Evolutionary conservation across 2,113 vertebrate genomes (phyloP).

Genomic region (Tragelaphus scriptus): DNA sequence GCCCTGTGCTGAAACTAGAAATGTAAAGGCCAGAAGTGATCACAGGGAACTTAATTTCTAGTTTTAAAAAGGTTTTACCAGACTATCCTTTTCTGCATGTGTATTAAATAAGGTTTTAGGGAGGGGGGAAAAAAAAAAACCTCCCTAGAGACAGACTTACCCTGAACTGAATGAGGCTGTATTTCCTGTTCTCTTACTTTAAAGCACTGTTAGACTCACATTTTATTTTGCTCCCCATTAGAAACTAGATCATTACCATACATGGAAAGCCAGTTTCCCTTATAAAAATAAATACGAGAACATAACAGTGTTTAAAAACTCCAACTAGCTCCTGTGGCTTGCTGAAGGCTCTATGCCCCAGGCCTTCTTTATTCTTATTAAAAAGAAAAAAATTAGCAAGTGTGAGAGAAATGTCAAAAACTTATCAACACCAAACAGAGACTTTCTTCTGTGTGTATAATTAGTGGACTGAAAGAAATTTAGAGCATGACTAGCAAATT

Average conservation of each 20-base stretch:
- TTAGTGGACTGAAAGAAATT: not conserved
- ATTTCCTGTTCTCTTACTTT: not conserved
- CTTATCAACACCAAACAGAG: not conserved
- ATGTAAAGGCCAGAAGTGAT: not conserved
- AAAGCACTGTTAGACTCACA: not conserved
- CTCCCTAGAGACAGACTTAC: not conserved
- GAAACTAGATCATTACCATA: not conserved
- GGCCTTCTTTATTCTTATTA: not conserved
- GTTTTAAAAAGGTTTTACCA: not conserved
- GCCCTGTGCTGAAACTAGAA: not conserved
- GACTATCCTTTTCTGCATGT: not conserved
- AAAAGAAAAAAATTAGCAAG: not conserved
- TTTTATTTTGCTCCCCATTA: not conserved
- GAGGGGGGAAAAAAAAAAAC: not conserved
- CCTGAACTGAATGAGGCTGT: not conserved
- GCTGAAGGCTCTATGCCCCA: not conserved
- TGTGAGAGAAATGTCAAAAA: not conserved
- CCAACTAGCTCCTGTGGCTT: not conserved
- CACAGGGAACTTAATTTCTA: not conserved
- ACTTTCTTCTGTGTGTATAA: not conserved
- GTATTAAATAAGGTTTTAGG: not conserved
- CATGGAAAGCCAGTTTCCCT: not conserved
- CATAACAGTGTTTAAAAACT: not conserved
- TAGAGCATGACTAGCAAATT: not conserved
- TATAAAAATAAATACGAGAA: slow-evolving; percentile 8